Conservation (phyloP, 2,113 vertebrate genomes). For the Hoplias malabaricus region DNA sequence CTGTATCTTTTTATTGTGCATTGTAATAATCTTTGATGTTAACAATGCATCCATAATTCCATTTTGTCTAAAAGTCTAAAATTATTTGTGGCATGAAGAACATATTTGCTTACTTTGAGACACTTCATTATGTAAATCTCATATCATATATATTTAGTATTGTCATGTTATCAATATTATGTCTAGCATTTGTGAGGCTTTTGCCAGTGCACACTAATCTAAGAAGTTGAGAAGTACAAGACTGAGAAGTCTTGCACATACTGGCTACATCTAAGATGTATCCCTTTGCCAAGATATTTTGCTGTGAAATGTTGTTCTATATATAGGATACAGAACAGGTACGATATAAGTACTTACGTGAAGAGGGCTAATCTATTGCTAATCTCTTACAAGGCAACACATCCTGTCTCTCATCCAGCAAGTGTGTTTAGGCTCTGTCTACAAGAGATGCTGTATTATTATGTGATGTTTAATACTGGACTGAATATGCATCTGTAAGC, state of each 20-base stretch:
- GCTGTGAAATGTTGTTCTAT: neutral
- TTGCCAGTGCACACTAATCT: too few species aligned
- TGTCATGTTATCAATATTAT: too few species aligned
- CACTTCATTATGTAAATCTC: too few species aligned
- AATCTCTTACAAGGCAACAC: neutral
- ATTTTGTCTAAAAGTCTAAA: too few species aligned
- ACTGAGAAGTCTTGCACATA: neutral
- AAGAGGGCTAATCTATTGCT: neutral
- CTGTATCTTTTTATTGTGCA: too few species aligned
- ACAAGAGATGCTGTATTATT: constrained; percentile 40
- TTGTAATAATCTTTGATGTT: too few species aligned
- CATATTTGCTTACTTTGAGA: too few species aligned
- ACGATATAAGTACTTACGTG: neutral
- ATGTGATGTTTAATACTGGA: neutral
- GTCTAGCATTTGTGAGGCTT: too few species aligned
- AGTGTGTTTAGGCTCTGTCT: constrained; percentile 40
- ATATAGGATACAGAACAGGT: neutral
- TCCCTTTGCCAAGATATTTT: neutral
- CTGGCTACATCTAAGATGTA: neutral
- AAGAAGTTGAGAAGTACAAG: too few species aligned
- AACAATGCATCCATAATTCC: too few species aligned
- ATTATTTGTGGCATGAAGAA: too few species aligned
- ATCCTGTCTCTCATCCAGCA: constrained; percentile 33
- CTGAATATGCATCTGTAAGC: neutral
- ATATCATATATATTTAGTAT: too few species aligned